Evolutionary conservation across 2,113 vertebrate species (phyloP), one percentile per base, ranked within the genome.

Genomic region (Urocitellus parryii): DNA sequence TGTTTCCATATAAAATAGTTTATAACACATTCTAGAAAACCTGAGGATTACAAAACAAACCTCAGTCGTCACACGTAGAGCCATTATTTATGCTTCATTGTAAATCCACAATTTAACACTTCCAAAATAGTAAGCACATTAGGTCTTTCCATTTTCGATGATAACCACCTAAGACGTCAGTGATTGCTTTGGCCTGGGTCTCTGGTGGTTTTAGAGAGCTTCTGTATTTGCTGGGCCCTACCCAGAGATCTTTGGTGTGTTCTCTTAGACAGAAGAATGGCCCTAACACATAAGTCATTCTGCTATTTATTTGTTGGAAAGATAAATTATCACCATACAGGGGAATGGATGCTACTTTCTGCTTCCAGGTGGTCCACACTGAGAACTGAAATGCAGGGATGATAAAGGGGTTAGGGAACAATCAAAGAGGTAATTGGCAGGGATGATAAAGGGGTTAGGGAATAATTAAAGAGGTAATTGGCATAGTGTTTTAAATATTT

Each of bases 11-110:
- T 14, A 9, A 27, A 96, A 72, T 13, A 22, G 16, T 77, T 97
- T 94, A 74, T 94, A 65, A 84, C 8, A 32, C 86, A 51, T 39
- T 93, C 81, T 97, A 85, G 45, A 94, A 90, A 84, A 93, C 72
- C 25, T 4, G 80, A 81, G 56, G 45, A 88, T 91, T 86, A 45
- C 88, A 96, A 93, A 88, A 86, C 83, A 96, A 74, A 68, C 53
- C 27, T 91, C 27, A 73, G 76, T n/a, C 87, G 25, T 81, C 78
- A 13, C 45, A 48, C 16, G 6, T 29, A 48, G 34, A 68, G n/a
- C n/a, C 82, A 87, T 85, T 91, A 70, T 77, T 93, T 93, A 90
- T 32, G 76, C 22, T 70, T 96, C 84, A 53, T 4, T 90, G 34
- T 84, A 65, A 82, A 92, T 16, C 56, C 74, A 72, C 80, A 77